Conservation (phyloP, 1,140 invertebrate species). For the Papilio polytes region DNA sequence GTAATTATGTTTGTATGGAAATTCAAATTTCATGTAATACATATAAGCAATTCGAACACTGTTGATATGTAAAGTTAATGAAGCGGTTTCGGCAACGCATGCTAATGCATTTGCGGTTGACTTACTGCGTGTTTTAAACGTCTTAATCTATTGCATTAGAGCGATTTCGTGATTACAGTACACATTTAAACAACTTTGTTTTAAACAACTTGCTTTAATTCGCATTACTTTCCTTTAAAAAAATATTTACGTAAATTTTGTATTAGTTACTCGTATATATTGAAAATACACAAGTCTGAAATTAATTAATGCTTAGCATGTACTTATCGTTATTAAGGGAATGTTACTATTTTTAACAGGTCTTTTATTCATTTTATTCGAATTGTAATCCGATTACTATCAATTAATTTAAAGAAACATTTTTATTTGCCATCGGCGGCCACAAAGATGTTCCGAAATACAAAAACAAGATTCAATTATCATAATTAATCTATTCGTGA, state of each 20-base stretch:
- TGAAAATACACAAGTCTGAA: too few species aligned
- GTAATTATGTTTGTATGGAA: not conserved
- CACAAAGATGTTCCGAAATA: constrained; percentile 13
- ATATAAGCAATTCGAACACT: not conserved
- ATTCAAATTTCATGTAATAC: constrained; percentile 13
- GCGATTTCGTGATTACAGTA: not conserved
- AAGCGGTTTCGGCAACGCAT: not conserved
- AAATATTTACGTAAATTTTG: not conserved
- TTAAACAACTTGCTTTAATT: too few species aligned
- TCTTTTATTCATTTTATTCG: not conserved
- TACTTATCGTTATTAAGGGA: not conserved
- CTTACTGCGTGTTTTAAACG: constrained; percentile 3
- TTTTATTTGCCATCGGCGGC: constrained; percentile 4
- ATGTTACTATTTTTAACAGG: not conserved
- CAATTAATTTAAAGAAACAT: not conserved
- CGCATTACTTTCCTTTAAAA: not conserved
- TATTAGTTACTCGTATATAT: too few species aligned
- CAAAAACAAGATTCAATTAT: constrained; percentile 25
- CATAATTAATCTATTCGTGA: constrained; percentile 26
- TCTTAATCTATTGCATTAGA: constrained; percentile 9
- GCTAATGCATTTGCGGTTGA: constrained; percentile 9
- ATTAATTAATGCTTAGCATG: not conserved
- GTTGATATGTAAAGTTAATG: constrained; percentile 12
- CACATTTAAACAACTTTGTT: not conserved
- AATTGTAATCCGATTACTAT: not conserved